Base-by-base conservation (phyloP, 2,113 vertebrate species). In the Tetrax tetrax region DNA sequence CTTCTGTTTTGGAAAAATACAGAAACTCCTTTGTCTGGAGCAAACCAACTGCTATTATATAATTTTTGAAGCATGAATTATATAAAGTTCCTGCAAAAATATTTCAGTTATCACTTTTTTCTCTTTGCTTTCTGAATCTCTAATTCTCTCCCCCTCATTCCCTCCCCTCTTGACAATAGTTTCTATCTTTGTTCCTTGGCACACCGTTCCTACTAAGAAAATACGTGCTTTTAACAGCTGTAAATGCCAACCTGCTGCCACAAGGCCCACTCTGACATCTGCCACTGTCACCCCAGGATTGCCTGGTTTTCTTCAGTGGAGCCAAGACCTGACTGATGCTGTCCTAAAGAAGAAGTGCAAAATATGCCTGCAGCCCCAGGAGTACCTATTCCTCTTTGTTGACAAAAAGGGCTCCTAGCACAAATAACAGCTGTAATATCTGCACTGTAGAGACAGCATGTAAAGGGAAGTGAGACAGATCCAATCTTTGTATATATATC, bases 101-200 rank as follows among this genome's bases (percentile, higher is more conserved):
- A 82, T 87, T 95, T 89, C 75, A 72, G 20, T 76, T 76, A 77
- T 66, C 57, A 14, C 28, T 83, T 61, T 91, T 89, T 84, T 50
- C 35, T 83, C 65, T 87, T 83, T 64, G 38, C 65, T 93, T 4
- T 82, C 80, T 50, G 80, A 82, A 92, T 89, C 31, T 76, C 57
- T 87, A 50, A 69, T 87, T 80, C 48, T 85, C 86, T 97, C 80
- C 92, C 35, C 51, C 71, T 92, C 79, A 38, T 70, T 79, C 69
- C 61, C 76, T 87, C 29, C 20, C 65, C 37, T 90, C n/a, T 33
- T 37, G 29, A 68, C 53, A 74, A 43, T 23, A 84, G 61, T 64
- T 96, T 85, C 65, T 89, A 4, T 64, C 63, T 84, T 59, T 63
- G 14, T 69, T 87, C 54, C 63, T 37, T 20, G 4, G 56, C 59